Base-by-base conservation (phyloP, 2,113 vertebrate genomes). In the Aspiorhynchus laticeps region DNA sequence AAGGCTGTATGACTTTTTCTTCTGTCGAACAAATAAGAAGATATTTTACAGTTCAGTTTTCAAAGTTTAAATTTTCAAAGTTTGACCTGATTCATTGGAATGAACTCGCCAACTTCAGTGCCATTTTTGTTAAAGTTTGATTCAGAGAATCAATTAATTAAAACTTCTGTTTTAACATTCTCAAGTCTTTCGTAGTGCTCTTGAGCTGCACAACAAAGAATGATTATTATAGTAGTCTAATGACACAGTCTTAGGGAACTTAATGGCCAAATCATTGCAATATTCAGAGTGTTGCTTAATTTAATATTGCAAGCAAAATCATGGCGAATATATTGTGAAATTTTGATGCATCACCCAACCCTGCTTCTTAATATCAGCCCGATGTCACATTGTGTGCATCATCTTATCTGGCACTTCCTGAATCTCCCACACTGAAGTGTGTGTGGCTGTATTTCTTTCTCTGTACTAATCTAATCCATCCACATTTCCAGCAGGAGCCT, bases 401-500 rank as follows among this genome's bases (percentile, higher is more conserved):
- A 78, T 80, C 46, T 86, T 33, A 51, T 85, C 53, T 80, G 43
- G 6, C 51, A 33, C 74, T 83, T 88, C 36, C 46, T 83, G 41
- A 78, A 59, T 36, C 10, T 11, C 28, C 31, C 41, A 48, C 82
- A 41, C 36, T 75, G 28, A 48, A 38, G 43, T 7, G 14, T 28
- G 24, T 71, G n/a, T 46, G 79, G 33, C 41, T 76, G 15, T 21
- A 19, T 79, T 21, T 61, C 33, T 24, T 53, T 56, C 80, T 86
- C 33, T 84, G 75, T 75, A 79, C 75, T 75, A 36, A 67, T 10
- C 33, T 86, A 88, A 86, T 77, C 75, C 69, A 53, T 82, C 73
- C 83, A 82, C 28, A 89, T 87, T 83, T 89, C 28, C 83, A 85
- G 77, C 56, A 7, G 33, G n/a, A 71, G 80, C 63, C 71, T 85